Percentiles rank a stretch among this genome's conserved stretches.
These are phyloP conservation scores for Nipponia nippon DNA, from an alignment of 2,113 vertebrate species.

Conservation along the genomic window DNA sequence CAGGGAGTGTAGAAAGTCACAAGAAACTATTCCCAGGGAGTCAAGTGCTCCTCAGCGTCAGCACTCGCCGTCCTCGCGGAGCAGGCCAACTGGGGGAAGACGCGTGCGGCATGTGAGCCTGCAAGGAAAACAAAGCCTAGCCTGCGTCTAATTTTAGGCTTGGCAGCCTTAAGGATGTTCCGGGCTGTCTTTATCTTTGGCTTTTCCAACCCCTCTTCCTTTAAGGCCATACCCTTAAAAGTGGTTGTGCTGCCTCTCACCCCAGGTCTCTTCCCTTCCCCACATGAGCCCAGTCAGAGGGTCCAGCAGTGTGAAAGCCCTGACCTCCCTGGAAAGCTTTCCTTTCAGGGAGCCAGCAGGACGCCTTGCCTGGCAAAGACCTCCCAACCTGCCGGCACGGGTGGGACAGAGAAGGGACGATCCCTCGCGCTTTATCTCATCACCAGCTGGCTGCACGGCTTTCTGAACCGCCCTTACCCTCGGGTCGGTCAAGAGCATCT, in stretches of 20 bases:
- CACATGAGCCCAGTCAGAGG: background rate
- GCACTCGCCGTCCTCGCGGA: background rate
- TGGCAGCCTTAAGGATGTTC: slow-evolving; percentile 6
- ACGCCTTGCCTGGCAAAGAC: background rate
- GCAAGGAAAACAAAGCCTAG: slow-evolving; percentile 24
- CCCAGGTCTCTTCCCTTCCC: background rate
- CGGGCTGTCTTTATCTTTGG: slow-evolving; percentile 20
- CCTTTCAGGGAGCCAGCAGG: background rate
- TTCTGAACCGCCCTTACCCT: background rate
- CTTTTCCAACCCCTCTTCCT: background rate
- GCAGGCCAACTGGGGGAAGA: background rate
- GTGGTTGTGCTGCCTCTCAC: background rate
- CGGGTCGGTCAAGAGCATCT: fast-evolving
- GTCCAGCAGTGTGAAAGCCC: background rate
- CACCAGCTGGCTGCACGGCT: background rate
- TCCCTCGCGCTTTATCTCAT: background rate
- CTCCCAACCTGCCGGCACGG: background rate
- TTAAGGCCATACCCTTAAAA: background rate
- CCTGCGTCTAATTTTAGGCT: background rate
- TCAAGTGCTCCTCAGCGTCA: background rate
- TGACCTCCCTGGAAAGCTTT: background rate
- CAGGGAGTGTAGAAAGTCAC: background rate
- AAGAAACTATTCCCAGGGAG: slow-evolving; percentile 39
- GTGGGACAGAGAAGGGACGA: background rate
- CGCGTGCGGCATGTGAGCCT: background rate